A percentile compares a stretch with the other conserved stretches of the same genome.
Conservation (phyloP, 2,888 invertebrate species). For the Molanna angustata region DNA sequence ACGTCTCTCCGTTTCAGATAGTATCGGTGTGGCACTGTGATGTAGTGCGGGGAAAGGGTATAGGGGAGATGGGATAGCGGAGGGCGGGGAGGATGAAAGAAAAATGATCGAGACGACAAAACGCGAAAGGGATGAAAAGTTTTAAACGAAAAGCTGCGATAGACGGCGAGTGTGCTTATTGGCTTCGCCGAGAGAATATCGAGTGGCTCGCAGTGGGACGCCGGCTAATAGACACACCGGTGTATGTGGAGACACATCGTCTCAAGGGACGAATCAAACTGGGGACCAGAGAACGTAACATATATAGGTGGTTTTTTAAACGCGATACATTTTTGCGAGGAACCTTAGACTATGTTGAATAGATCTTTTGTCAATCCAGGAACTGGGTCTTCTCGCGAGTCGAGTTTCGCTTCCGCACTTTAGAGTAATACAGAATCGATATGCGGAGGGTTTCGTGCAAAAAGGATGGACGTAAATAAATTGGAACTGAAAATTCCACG, state of each 20-base stretch:
- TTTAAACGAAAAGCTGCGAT: conserved; percentile 8
- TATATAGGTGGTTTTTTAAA: no score
- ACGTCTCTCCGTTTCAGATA: no score
- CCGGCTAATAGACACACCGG: no score
- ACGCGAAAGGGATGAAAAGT: conserved; percentile 19
- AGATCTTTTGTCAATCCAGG: background rate
- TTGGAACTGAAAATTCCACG: no score
- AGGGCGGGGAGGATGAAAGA: conserved; percentile 32
- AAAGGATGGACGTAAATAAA: no score
- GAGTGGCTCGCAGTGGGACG: background rate
- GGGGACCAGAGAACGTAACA: no score
- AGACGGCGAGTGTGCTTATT: conserved; percentile 7
- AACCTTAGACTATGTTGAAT: background rate
- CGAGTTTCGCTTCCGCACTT: background rate
- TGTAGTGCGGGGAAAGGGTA: background rate
- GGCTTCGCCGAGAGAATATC: background rate
- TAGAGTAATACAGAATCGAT: no score
- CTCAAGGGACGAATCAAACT: no score
- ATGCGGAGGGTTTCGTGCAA: no score
- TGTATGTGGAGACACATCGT: no score
- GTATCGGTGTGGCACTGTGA: no score
- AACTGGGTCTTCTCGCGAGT: background rate
- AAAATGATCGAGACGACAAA: conserved; percentile 17
- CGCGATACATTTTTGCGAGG: background rate
- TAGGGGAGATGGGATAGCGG: conserved; percentile 33